Evolutionary conservation across 1,140 invertebrate genomes (phyloP).

Genomic region (Neotoxoptera formosana): DNA sequence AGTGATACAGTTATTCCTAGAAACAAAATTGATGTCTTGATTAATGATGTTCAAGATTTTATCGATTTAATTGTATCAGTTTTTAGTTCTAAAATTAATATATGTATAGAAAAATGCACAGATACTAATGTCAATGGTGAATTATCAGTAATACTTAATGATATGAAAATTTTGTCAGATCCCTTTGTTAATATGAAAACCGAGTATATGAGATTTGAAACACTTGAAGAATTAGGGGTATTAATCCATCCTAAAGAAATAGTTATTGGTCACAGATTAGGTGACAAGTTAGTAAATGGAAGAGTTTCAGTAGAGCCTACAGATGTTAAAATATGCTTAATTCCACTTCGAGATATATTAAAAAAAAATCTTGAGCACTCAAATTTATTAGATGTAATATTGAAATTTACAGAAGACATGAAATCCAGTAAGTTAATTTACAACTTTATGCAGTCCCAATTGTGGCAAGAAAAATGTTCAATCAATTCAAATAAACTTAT

Average conservation of each 20-base stretch:
- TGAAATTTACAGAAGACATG: too few relatives aligned
- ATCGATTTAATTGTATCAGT: neutral
- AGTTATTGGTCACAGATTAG: neutral
- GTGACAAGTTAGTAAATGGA: neutral
- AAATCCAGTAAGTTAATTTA: neutral
- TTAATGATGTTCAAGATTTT: neutral
- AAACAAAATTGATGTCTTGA: neutral
- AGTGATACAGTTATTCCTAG: neutral
- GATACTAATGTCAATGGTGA: neutral
- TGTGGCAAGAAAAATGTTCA: too few relatives aligned
- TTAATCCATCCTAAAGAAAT: neutral
- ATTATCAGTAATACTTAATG: neutral
- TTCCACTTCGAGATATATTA: neutral
- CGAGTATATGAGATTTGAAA: neutral
- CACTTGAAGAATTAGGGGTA: neutral
- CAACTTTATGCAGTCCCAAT: too few relatives aligned
- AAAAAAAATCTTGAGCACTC: neutral
- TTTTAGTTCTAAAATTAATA: neutral
- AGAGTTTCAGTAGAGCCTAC: neutral
- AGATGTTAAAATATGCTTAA: neutral
- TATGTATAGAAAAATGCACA: neutral
- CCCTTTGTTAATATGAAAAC: neutral
- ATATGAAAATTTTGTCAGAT: neutral
- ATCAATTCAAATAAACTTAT: too few relatives aligned
- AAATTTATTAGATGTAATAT: too few relatives aligned